Percentiles rank a stretch among this genome's conserved stretches.
These are phyloP conservation scores for Peucedramus taeniatus DNA, from an alignment of 2,113 vertebrate species.

Conservation along the genomic window DNA sequence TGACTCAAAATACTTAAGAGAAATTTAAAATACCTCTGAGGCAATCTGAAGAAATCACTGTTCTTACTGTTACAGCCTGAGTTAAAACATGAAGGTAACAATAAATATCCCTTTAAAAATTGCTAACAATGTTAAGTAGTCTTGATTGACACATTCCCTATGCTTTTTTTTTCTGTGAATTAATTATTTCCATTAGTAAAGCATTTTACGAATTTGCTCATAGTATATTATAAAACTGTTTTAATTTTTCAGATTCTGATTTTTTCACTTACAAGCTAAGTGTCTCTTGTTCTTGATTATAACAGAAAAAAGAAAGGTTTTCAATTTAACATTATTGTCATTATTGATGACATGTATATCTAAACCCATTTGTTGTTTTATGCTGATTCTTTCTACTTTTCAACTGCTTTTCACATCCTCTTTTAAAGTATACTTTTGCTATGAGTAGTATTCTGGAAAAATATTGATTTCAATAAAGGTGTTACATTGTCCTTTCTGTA, in stretches of 20 bases:
- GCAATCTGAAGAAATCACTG: background rate
- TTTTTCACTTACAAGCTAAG: background rate
- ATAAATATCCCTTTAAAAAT: background rate
- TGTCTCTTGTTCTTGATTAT: background rate
- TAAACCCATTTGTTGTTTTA: background rate
- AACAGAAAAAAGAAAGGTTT: background rate
- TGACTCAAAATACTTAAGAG: background rate
- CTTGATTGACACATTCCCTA: background rate
- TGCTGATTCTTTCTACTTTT: background rate
- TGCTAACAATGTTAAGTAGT: background rate
- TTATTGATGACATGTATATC: background rate
- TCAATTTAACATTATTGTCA: background rate
- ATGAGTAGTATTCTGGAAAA: background rate
- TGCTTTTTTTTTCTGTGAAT: background rate
- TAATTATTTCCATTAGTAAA: background rate
- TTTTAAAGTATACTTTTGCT: background rate
- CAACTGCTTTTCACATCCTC: background rate
- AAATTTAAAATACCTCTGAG: background rate
- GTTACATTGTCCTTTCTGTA: background rate
- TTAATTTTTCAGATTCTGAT: background rate
- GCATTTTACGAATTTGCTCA: background rate
- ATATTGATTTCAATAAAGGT: background rate
- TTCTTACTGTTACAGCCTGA: background rate
- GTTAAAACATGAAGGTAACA: background rate
- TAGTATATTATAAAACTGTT: background rate